These are phyloP conservation scores for Anas bahamensis DNA, from an alignment of 2,797 vertebrate genomes.

Conservation along the genomic window DNA sequence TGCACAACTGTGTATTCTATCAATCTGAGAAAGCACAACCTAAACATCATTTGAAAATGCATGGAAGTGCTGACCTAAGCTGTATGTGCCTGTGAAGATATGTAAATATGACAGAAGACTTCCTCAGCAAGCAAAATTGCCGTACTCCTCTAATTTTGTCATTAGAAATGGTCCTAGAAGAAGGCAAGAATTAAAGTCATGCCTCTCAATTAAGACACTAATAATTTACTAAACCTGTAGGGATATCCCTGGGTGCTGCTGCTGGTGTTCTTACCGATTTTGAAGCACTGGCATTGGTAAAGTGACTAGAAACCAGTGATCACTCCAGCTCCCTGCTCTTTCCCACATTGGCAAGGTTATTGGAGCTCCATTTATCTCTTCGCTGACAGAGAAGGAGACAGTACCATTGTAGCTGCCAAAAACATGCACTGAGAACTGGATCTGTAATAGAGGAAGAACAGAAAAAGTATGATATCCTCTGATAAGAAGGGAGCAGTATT, in stretches of 20 bases:
- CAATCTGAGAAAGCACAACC: background rate
- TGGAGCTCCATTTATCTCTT: conserved; percentile 72
- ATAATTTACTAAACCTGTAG: background rate
- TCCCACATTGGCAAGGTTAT: conserved; percentile 79
- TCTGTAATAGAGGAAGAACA: conserved; percentile 70
- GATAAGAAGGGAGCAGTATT: background rate
- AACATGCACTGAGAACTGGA: conserved; percentile 86
- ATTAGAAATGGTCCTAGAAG: background rate
- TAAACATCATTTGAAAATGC: background rate
- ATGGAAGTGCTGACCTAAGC: background rate
- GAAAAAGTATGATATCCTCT: background rate
- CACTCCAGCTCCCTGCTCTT: conserved; percentile 78
- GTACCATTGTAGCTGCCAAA: conserved; percentile 87
- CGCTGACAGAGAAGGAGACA: conserved; percentile 80
- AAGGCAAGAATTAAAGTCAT: background rate
- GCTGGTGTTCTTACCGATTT: conserved; percentile 70
- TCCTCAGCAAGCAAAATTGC: background rate
- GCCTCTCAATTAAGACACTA: background rate
- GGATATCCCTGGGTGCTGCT: background rate
- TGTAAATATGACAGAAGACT: background rate
- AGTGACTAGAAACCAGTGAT: conserved; percentile 85
- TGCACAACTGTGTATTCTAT: background rate
- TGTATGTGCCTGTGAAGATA: background rate
- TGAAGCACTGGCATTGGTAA: conserved; percentile 81
- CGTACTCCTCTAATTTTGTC: background rate